These are phyloP conservation scores for Microcebus griseorufus DNA, from an alignment of 2,113 vertebrate species.

Conservation along the genomic window DNA sequence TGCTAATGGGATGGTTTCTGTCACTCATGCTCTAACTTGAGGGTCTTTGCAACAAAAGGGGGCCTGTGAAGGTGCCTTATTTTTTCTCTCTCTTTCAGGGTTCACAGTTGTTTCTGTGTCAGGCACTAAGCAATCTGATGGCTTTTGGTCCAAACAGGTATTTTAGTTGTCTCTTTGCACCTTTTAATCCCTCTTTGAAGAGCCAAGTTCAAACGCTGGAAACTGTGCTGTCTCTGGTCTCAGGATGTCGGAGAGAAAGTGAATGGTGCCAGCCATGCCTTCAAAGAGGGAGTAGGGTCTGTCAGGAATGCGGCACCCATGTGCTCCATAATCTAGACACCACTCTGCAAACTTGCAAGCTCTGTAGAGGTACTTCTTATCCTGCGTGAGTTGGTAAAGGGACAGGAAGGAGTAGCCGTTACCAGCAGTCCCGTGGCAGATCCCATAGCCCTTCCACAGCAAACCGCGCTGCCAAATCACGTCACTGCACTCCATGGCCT, in stretches of 20 bases:
- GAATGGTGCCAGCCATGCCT: conserved; percentile 97
- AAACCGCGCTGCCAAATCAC: conserved; percentile 97
- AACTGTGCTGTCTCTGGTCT: conserved; percentile 92
- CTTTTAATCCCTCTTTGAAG: conserved; percentile 77
- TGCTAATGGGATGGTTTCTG: conserved; percentile 34
- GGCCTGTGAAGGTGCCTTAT: background rate
- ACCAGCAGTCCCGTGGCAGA: conserved; percentile 96
- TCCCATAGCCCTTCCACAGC: conserved; percentile 95
- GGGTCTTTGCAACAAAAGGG: background rate
- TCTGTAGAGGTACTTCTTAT: conserved; percentile 95
- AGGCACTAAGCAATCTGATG: conserved; percentile 76
- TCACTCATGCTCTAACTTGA: conserved; percentile 65
- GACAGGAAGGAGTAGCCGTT: conserved; percentile 96
- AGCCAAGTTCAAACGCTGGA: conserved; percentile 96
- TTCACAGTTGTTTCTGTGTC: conserved; percentile 55
- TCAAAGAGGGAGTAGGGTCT: too few species aligned
- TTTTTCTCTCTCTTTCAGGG: conserved; percentile 3
- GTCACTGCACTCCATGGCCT: conserved; percentile 94
- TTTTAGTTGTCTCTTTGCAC: conserved; percentile 76
- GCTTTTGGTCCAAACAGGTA: conserved; percentile 64
- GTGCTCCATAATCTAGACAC: too few species aligned
- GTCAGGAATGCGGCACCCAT: too few species aligned
- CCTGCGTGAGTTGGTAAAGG: conserved; percentile 93
- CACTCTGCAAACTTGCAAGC: conserved; percentile 88
- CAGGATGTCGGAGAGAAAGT: conserved; percentile 94